These are phyloP conservation scores for Tubulanus polymorphus DNA, from an alignment of 2,888 invertebrate genomes.

Conservation along the genomic window DNA sequence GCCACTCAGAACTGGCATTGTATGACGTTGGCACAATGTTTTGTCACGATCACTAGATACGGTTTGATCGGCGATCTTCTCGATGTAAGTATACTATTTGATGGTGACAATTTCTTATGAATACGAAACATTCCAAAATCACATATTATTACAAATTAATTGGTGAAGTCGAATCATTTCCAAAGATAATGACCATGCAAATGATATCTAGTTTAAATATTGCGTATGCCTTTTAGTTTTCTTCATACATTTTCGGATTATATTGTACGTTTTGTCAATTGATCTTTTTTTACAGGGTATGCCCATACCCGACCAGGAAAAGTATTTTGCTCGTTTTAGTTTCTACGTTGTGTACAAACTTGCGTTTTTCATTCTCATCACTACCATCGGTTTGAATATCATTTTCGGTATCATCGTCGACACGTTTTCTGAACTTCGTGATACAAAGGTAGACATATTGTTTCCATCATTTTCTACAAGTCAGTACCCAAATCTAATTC, in stretches of 20 bases:
- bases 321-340: neutral
- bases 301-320: neutral
- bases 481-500: too few relatives aligned
- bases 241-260: too few relatives aligned
- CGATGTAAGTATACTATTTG: slow-evolving; percentile 27
- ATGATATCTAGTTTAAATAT: too few relatives aligned
- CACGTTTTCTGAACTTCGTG: slow-evolving; percentile 52
- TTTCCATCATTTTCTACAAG: too few relatives aligned
- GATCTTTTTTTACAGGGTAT: too few relatives aligned
- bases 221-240: too few relatives aligned
- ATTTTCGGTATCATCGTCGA: slow-evolving; percentile 53
- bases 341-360: neutral
- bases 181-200: too few relatives aligned
- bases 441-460: slow-evolving; percentile 38
- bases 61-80: slow-evolving; percentile 40
- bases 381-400: slow-evolving; percentile 51
- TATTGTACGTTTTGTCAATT: too few relatives aligned
- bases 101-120: neutral
- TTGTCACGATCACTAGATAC: slow-evolving; percentile 41
- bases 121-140: too few relatives aligned
- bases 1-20: slow-evolving; percentile 32
- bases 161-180: too few relatives aligned
- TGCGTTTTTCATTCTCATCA: slow-evolving; percentile 51
- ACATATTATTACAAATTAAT: too few relatives aligned
- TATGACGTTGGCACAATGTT: slow-evolving; percentile 40